A percentile compares a stretch with the other conserved stretches of the same genome.
phyloP scores from a whole-genome alignment of 30 jellyfish, hydroid and myxozoan species.

The Calvadosia cruxmelitensis region DNA sequence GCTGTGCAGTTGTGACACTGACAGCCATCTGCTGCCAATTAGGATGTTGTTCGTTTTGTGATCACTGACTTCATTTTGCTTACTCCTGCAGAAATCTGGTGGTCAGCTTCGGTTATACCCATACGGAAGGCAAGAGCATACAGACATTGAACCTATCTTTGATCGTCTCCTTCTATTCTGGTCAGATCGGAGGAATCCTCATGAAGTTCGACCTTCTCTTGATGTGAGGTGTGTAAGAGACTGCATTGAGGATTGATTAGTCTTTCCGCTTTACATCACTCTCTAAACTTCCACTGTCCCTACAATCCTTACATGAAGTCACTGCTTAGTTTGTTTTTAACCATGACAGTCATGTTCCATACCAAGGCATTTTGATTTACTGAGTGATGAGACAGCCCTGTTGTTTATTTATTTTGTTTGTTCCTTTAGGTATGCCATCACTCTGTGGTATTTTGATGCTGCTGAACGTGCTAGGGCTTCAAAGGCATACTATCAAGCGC shows the following conservation, averaged over 20 bases:
- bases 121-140: background rate
- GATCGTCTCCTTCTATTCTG: slow-evolving; percentile 17
- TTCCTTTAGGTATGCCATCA: slow-evolving; percentile 5
- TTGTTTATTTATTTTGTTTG: background rate
- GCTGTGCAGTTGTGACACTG: too few species aligned
- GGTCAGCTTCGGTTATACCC: slow-evolving; percentile 17
- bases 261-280: too few species aligned
- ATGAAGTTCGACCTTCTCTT: slow-evolving; percentile 7
- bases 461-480: slow-evolving; percentile 47
- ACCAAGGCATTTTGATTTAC: background rate
- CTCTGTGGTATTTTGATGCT: slow-evolving; percentile 14
- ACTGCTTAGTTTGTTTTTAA: too few species aligned
- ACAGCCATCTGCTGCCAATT: too few species aligned
- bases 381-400: background rate
- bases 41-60: too few species aligned
- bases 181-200: slow-evolving; percentile 13
- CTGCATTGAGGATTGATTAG: too few species aligned
- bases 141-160: slow-evolving; percentile 12
- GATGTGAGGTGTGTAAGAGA: background rate
- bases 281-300: too few species aligned
- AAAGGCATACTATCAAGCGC: background rate
- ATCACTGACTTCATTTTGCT: too few species aligned
- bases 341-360: too few species aligned
- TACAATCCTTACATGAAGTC: too few species aligned
- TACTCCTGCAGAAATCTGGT: slow-evolving; percentile 3